Conservation (phyloP, 1,140 invertebrate genomes). For the Chionoecetes opilio region DNA sequence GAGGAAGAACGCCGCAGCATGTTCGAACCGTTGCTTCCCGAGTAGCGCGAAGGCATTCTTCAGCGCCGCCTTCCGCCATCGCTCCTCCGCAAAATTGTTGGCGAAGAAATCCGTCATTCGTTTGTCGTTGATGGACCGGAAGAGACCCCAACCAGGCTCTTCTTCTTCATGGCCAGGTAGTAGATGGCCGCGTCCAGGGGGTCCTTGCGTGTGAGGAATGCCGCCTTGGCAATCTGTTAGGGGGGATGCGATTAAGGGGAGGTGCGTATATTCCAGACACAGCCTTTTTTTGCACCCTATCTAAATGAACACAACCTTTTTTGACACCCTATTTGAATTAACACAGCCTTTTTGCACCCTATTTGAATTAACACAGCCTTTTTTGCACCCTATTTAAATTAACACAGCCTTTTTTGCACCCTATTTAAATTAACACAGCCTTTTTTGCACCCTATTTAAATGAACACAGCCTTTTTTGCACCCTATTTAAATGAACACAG, state of each 20-base stretch:
- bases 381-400: too few relatives aligned
- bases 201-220: slow-evolving; percentile 95
- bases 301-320: too few relatives aligned
- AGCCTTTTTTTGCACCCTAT: too few relatives aligned
- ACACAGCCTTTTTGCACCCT: too few relatives aligned
- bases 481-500: too few relatives aligned
- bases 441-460: too few relatives aligned
- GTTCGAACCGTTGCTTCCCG: slow-evolving; percentile 90
- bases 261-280: background rate
- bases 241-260: slow-evolving; percentile 50
- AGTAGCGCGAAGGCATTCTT: slow-evolving; percentile 99
- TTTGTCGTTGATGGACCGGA: slow-evolving; percentile 93
- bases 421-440: too few relatives aligned
- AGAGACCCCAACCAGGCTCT: slow-evolving; percentile 98
- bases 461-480: too few relatives aligned
- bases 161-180: slow-evolving; percentile 99
- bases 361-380: too few relatives aligned
- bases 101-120: slow-evolving; percentile 98
- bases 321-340: too few relatives aligned
- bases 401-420: too few relatives aligned
- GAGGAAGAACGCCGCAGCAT: slow-evolving; percentile 92
- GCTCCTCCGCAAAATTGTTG: slow-evolving; percentile 96
- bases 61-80: slow-evolving; percentile 97
- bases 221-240: slow-evolving; percentile 91
- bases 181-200: slow-evolving; percentile 98